Evolutionary conservation across 2,113 vertebrate genomes (phyloP), one percentile per base, ranked within the genome.

Genomic region (Ochotona curzoniae): DNA sequence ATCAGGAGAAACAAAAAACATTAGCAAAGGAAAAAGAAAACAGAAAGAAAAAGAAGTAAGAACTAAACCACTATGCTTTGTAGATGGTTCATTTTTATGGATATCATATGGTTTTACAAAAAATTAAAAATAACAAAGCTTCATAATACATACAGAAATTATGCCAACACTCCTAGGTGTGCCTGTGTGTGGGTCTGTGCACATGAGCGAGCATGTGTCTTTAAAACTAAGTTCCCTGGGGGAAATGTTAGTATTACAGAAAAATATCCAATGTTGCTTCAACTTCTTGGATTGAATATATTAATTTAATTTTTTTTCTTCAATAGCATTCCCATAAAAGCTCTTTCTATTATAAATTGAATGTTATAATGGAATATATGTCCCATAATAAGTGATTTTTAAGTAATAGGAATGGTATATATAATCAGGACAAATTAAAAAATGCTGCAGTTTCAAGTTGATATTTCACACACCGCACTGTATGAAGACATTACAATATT

Each of bases 311-410:
- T 67, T 63, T 15, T 67, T 63, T 30, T 74, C 0, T 26, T 94
- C 73, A 86, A 81, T 10, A 14, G 0, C 15, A 82, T 44, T 28
- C 20, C 6, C 70, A 30, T 61, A 71, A 87, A 38, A 57, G 0
- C 84, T 89, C 0, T 10, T 63, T 57, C 49, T 49, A 15, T 0
- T 70, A 93, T 82, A 87, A 85, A 61, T 44, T 80, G 3, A 94
- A 79, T 90, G 84, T 8, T 86, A 30, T 7, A 38, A 13, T 20
- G 4, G 14, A 15, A 51, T 92, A 32, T 71, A 32, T 89, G 79
- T 47, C 38, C n/a, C 63, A 94, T 60, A 25, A 73, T 91, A 97
- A 93, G 92, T 96, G 54, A 91, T 94, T 86, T 93, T 96, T 92
- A 97, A 93, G 94, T 12, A 79, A 30, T 47, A 61, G 87, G 9